These are phyloP conservation scores for Nannobrachium achirus DNA, from an alignment of 2,113 vertebrate genomes.

Conservation along the genomic window DNA sequence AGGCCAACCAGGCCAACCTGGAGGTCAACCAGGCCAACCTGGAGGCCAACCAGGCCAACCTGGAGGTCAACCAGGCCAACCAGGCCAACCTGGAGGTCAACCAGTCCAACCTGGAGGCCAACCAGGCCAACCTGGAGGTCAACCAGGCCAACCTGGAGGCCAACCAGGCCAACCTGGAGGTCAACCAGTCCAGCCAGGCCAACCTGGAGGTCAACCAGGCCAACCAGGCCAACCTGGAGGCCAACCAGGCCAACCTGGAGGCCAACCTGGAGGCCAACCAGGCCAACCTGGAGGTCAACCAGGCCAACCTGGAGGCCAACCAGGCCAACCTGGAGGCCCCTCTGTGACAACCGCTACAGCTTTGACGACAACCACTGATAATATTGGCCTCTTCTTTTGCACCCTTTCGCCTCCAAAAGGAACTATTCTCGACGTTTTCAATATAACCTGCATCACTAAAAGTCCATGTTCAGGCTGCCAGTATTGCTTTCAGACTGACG, in stretches of 20 bases:
- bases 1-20: background rate
- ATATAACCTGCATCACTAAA: slow-evolving; percentile 73
- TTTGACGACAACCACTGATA: slow-evolving; percentile 17
- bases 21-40: background rate
- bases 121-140: background rate
- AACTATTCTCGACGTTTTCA: slow-evolving; percentile 79
- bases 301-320: background rate
- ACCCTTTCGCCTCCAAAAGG: slow-evolving; percentile 74
- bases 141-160: background rate
- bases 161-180: background rate
- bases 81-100: background rate
- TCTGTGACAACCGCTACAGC: background rate
- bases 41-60: background rate
- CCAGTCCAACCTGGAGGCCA: background rate
- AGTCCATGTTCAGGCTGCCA: slow-evolving; percentile 63
- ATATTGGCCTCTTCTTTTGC: slow-evolving; percentile 60
- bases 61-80: too few relatives aligned
- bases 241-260: background rate
- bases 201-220: too few relatives aligned
- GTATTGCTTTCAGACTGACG: slow-evolving; percentile 81
- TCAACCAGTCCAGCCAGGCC: too few relatives aligned
- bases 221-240: background rate
- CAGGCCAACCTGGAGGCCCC: background rate
- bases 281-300: background rate
- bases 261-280: too few relatives aligned